phyloP scores from a whole-genome alignment of 1,140 invertebrate species.

The Drosophila busckii region DNA sequence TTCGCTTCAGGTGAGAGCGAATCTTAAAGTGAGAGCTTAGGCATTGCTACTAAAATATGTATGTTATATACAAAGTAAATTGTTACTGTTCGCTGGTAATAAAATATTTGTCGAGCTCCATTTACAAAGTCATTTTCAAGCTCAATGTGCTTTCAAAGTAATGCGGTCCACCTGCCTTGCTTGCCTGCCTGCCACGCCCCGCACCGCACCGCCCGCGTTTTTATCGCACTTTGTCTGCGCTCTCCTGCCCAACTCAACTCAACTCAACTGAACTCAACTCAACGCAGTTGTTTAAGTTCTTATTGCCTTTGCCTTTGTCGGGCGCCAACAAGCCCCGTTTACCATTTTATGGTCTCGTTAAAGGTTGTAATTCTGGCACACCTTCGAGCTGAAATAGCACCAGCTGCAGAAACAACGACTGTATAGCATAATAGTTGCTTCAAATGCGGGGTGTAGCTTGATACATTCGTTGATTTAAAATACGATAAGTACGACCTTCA shows the following conservation, averaged over 20 bases:
- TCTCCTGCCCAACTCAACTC: background rate
- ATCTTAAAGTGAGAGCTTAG: conserved; percentile 9
- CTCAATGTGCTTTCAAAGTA: conserved; percentile 73
- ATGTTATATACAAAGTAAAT: conserved; percentile 48
- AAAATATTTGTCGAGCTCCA: conserved; percentile 74
- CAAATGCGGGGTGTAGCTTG: conserved; percentile 4
- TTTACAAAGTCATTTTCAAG: conserved; percentile 77
- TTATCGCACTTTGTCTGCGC: background rate
- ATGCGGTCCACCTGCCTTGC: conserved; percentile 56
- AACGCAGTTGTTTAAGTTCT: conserved; percentile 68
- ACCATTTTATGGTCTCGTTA: conserved; percentile 70
- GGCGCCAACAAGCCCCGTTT: conserved; percentile 26
- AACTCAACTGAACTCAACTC: background rate
- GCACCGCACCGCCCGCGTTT: background rate
- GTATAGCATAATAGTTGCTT: background rate
- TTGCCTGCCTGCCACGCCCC: background rate
- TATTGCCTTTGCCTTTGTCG: conserved; percentile 50
- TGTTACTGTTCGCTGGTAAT: conserved; percentile 60
- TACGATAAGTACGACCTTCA: conserved; percentile 62
- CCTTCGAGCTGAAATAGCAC: background rate
- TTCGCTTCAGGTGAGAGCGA: background rate
- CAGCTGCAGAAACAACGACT: background rate
- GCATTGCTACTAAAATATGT: conserved; percentile 4
- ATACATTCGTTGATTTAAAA: conserved; percentile 65
- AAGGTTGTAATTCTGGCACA: conserved; percentile 28